Base-by-base conservation (phyloP, 2,888 invertebrate species). In the Eupelmus urozonus region DNA sequence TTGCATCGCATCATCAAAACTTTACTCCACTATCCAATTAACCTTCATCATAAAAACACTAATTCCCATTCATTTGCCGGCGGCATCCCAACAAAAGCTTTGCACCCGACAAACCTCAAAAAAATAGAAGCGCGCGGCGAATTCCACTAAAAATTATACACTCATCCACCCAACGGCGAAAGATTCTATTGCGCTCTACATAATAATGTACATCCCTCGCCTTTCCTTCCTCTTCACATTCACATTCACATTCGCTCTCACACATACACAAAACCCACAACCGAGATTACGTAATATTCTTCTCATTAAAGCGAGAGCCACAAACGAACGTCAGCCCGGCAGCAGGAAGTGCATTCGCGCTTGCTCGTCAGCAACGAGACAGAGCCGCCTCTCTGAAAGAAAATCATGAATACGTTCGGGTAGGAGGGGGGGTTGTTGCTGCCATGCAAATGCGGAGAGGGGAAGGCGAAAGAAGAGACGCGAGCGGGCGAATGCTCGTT, bases 211-310 rank as follows among this genome's bases (percentile, higher is more conserved):
- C 27, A 49, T 49, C 29, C 42, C 29, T 9, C 2, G 29, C 1
- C 9, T 60, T 59, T 55, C 51, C 29, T 66, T 71, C 27, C n/a
- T 3, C 18, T 11, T 4, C 49, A 2, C 18, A 16, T 20, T 49
- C 5, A 29, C 34, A 13, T 34, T 2, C 25, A 23, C 20, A 29
- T 16, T 34, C 16, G 4, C 53, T 1, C 23, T 5, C 18, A 45
- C 16, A 45, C 0, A 23, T 16, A 27, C 59, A 60, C 53, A 62
- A 53, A 53, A 29, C 53, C 45, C 57, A 70, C 66, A 62, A 55
- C 55, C 57, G 69, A 57, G 69, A 73, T 74, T 78, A 63, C 63
- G 69, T 73, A 62, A 70, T 69, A 73, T 78, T 73, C 73, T 69
- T 69, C 73, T 78, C 78, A 73, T 73, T 78, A 78, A 16, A 67